Conservation (phyloP, 2,888 invertebrate species). For the Limenitis camilla region DNA sequence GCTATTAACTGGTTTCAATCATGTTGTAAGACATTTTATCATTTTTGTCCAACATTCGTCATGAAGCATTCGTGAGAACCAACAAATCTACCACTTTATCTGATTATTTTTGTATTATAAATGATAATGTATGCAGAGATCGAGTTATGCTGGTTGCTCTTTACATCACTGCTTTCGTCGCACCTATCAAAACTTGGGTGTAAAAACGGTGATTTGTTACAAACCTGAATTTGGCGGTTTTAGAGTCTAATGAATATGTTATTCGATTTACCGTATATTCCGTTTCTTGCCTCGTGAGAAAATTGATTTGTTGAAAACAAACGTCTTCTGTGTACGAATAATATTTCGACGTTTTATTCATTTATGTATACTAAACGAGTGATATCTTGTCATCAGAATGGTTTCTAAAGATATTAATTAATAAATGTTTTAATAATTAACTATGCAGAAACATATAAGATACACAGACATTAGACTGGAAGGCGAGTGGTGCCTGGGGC, state of each 20-base stretch:
- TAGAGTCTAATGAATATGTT: conserved; percentile 55
- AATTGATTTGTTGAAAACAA: conserved; percentile 26
- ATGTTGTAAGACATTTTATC: conserved; percentile 52
- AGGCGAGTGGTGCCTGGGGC: too few relatives aligned
- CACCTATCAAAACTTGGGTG: conserved; percentile 24
- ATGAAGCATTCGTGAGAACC: conserved; percentile 69
- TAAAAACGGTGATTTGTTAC: conserved; percentile 22
- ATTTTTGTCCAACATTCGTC: conserved; percentile 42
- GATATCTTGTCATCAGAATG: background rate
- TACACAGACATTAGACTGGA: too few relatives aligned
- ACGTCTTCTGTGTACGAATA: background rate
- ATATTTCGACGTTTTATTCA: conserved; percentile 9
- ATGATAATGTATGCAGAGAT: conserved; percentile 8
- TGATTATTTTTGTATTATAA: conserved; percentile 19
- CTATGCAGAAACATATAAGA: too few relatives aligned
- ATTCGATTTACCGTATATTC: conserved; percentile 51
- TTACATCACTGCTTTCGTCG: conserved; percentile 34
- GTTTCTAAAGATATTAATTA: too few relatives aligned
- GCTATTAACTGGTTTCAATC: conserved; percentile 48
- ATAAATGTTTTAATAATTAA: too few relatives aligned
- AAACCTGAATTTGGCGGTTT: conserved; percentile 45
- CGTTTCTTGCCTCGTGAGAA: conserved; percentile 60
- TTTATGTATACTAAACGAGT: background rate
- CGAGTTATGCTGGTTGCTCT: conserved; percentile 16
- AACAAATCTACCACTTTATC: conserved; percentile 36